phyloP scores from a whole-genome alignment of 2,113 vertebrate species.

The Thomomys bottae region DNA sequence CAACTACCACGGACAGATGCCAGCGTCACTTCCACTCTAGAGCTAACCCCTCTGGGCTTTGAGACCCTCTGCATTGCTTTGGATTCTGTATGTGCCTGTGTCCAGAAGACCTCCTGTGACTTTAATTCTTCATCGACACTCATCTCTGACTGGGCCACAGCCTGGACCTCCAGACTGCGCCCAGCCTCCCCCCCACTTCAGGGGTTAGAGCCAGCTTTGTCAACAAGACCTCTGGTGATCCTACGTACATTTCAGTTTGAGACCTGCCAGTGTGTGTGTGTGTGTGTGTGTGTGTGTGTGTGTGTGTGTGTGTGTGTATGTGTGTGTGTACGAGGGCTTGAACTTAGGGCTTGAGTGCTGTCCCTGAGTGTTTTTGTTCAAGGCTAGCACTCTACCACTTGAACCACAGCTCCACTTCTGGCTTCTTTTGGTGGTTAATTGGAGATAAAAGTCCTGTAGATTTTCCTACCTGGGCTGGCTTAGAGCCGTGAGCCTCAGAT shows the following conservation, averaged over 20 bases:
- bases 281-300: rapidly evolving
- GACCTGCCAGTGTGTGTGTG: rapidly evolving
- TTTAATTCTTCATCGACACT: neutral
- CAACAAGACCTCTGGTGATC: neutral
- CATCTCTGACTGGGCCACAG: neutral
- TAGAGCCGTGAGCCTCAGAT: no score
- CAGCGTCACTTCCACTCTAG: neutral
- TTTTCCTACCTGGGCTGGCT: no score
- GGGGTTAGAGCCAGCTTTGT: neutral
- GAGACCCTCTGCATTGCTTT: neutral
- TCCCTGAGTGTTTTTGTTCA: no score
- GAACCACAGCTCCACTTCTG: no score
- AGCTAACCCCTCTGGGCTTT: neutral
- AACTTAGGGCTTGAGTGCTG: no score
- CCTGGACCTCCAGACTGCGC: neutral
- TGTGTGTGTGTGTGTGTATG: neutral
- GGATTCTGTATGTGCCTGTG: neutral
- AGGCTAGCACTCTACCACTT: no score
- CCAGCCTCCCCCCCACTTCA: neutral
- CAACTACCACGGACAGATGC: neutral
- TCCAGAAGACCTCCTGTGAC: neutral
- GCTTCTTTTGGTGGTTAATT: no score
- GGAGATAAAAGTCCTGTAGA: no score
- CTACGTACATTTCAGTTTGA: neutral
- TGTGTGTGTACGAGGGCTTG: no score